Conservation (phyloP, 2,113 vertebrate genomes). For the Leptosomus discolor region DNA sequence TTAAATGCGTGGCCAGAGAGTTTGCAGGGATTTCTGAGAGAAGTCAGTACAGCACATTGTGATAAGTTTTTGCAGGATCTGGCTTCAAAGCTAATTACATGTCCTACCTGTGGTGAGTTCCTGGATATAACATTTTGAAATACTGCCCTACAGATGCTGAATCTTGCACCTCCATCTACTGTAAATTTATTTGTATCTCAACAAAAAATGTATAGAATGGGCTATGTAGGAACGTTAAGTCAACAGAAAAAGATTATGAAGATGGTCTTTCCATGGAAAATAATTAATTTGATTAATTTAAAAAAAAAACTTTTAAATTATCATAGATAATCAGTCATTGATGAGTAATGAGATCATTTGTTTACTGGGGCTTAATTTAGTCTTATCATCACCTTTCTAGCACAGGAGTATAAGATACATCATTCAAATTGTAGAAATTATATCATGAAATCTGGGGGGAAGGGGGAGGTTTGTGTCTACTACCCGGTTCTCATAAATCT, state of each 20-base stretch:
- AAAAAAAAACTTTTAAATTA: not conserved
- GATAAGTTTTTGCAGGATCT: conserved; percentile 1
- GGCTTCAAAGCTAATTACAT: not conserved
- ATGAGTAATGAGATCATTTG: not conserved
- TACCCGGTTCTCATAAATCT: conserved; percentile 15
- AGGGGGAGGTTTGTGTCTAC: conserved; percentile 54
- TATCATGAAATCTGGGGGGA: not conserved
- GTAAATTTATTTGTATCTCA: conserved; percentile 40
- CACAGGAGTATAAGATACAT: not conserved
- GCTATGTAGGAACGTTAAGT: not conserved
- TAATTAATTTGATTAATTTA: not conserved
- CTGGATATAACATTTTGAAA: conserved; percentile 4
- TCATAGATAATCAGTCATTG: not conserved
- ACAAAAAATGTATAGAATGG: not conserved
- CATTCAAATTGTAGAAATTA: not conserved
- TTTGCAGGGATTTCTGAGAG: not conserved
- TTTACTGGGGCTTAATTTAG: not conserved
- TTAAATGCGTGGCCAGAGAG: not conserved
- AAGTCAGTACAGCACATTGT: not conserved
- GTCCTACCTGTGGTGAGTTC: not conserved
- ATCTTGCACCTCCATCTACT: not conserved
- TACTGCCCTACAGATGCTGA: not conserved
- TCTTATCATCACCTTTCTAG: not conserved
- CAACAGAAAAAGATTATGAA: not conserved
- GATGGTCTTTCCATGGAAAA: not conserved